These are phyloP conservation scores for Darevskia mixta DNA, from an alignment of 2,797 vertebrate species.

Conservation along the genomic window DNA sequence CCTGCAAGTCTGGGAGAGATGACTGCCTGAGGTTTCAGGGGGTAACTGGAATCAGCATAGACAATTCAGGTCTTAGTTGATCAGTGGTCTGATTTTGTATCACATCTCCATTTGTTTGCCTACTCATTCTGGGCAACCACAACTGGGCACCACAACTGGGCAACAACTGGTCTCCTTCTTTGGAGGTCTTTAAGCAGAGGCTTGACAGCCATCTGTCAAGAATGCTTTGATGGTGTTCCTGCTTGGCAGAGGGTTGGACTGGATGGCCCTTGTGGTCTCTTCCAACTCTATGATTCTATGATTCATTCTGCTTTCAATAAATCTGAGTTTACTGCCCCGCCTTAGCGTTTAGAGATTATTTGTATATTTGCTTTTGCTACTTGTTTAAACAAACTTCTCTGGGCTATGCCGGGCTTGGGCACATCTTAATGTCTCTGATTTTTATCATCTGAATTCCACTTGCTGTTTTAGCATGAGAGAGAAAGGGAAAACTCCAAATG, in stretches of 20 bases:
- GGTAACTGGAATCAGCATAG: no score
- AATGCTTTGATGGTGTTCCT: no score
- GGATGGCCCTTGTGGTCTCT: no score
- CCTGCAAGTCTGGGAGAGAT: neutral
- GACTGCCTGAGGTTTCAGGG: neutral
- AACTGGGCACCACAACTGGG: no score
- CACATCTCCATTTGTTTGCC: neutral
- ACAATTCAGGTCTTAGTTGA: no score
- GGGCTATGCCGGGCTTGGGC: conserved; percentile 75
- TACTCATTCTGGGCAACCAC: no score
- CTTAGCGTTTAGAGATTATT: neutral
- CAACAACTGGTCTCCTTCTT: no score
- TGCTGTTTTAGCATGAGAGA: conserved; percentile 65
- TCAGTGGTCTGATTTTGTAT: neutral
- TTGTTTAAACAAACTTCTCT: conserved; percentile 65
- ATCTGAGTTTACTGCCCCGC: neutral
- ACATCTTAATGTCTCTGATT: conserved; percentile 75
- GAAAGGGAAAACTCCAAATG: conserved; percentile 62
- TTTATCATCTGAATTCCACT: conserved; percentile 76
- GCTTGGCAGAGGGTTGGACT: no score
- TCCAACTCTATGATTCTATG: no score
- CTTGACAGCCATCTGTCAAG: no score
- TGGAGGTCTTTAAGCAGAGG: no score
- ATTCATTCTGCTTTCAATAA: neutral
- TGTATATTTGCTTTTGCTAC: neutral